Conservation (phyloP, 2,113 vertebrate species). For the Alosa alosa region DNA sequence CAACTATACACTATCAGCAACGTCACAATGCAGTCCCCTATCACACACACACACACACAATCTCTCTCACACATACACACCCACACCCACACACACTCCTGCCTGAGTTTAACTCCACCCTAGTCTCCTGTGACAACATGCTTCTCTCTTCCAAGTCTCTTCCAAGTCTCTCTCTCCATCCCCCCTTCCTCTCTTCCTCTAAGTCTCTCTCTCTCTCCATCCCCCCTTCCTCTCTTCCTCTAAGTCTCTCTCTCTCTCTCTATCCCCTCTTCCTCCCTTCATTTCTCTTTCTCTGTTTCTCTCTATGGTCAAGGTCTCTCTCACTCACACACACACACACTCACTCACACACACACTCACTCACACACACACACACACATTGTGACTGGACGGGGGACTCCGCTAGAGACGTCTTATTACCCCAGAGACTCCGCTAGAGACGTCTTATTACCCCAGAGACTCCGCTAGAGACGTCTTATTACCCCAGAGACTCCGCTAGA, state of each 20-base stretch:
- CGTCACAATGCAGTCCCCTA: not conserved
- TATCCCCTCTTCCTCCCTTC: not conserved
- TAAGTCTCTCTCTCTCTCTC: not conserved
- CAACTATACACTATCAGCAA: not conserved
- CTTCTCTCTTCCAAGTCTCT: not conserved
- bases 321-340: constrained; percentile 10
- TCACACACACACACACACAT: not conserved
- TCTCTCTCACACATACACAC: constrained; percentile 15
- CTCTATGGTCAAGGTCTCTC: not conserved
- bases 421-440: too few species aligned
- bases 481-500: too few species aligned
- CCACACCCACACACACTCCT: not conserved
- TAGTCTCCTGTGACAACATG: not conserved
- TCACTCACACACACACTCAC: not conserved
- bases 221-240: not conserved
- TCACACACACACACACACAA: not conserved
- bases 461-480: too few species aligned
- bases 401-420: too few species aligned
- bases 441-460: too few species aligned
- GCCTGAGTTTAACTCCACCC: not conserved
- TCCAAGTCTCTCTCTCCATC: too few species aligned
- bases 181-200: too few species aligned
- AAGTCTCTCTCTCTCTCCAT: too few species aligned
- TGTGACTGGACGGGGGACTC: too few species aligned
- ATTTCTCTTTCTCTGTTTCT: not conserved